These are phyloP conservation scores for Eupithecia subfuscata DNA, from an alignment of 2,888 invertebrate species.

Conservation along the genomic window DNA sequence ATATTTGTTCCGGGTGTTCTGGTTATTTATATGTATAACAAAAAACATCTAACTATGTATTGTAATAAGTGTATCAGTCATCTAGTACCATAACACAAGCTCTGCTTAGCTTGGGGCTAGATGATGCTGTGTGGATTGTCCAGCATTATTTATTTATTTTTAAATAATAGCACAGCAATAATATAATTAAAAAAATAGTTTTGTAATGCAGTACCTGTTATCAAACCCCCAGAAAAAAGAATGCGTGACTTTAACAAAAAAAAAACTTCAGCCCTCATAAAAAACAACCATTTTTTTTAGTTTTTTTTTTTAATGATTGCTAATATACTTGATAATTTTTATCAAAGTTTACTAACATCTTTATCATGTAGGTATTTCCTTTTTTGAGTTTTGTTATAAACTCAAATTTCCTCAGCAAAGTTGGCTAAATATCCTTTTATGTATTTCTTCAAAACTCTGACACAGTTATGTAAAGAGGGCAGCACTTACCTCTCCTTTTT, in stretches of 20 bases:
- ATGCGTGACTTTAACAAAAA: not conserved
- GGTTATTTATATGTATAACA: too few relatives aligned
- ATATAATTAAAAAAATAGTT: not conserved
- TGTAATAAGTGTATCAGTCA: too few relatives aligned
- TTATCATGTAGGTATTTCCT: not conserved
- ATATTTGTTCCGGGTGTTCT: too few relatives aligned
- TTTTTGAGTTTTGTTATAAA: not conserved
- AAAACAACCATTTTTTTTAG: not conserved
- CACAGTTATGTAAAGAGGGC: not conserved
- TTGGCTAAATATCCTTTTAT: not conserved
- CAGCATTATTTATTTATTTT: not conserved
- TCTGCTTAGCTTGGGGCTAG: not conserved
- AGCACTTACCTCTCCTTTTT: constrained; percentile 68
- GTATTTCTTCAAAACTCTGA: not conserved
- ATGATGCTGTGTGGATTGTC: not conserved
- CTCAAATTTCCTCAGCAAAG: not conserved
- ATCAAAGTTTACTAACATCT: not conserved
- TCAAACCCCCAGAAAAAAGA: not conserved
- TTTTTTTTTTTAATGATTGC: not conserved
- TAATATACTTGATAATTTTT: not conserved
- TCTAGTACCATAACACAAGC: too few relatives aligned
- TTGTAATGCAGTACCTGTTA: not conserved
- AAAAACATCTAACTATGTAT: too few relatives aligned
- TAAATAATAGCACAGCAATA: too few relatives aligned
- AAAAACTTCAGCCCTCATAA: not conserved